Percentiles rank a stretch among this genome's conserved stretches.
Conservation (phyloP, 1,140 invertebrate genomes). For the Andricus grossulariae region DNA sequence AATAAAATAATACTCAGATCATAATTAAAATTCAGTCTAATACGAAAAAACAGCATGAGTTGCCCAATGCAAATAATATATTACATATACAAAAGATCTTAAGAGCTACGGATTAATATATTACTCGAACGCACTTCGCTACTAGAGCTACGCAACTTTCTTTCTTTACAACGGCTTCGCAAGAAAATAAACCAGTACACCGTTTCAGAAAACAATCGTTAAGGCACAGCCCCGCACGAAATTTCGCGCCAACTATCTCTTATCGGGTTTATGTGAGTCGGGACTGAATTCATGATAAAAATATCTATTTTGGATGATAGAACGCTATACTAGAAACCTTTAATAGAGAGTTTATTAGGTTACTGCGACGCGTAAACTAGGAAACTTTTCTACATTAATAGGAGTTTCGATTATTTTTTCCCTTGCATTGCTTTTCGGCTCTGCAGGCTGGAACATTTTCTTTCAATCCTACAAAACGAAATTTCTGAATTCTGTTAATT, state of each 20-base stretch:
- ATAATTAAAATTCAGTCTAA: slow-evolving; percentile 54
- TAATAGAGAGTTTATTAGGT: slow-evolving; percentile 24
- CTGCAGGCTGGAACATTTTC: slow-evolving; percentile 25
- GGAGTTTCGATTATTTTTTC: neutral
- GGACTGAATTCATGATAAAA: slow-evolving; percentile 30
- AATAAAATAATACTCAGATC: slow-evolving; percentile 52
- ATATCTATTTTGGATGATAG: slow-evolving; percentile 12
- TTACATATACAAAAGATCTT: slow-evolving; percentile 48
- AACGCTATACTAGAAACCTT: slow-evolving; percentile 1
- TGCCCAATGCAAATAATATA: slow-evolving; percentile 44
- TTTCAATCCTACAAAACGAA: slow-evolving; percentile 8
- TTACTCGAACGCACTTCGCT: slow-evolving; percentile 45
- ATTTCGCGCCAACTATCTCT: slow-evolving; percentile 34
- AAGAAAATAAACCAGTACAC: slow-evolving; percentile 43
- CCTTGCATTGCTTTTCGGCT: neutral
- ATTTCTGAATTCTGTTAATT: slow-evolving; percentile 4
- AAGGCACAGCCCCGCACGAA: slow-evolving; percentile 49
- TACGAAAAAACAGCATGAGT: slow-evolving; percentile 48
- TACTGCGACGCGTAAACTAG: slow-evolving; percentile 26
- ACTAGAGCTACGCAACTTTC: slow-evolving; percentile 33
- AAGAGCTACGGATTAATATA: slow-evolving; percentile 44
- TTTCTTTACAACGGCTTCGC: slow-evolving; percentile 41
- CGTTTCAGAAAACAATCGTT: slow-evolving; percentile 39
- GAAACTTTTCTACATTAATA: slow-evolving; percentile 21
- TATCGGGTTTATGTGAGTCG: slow-evolving; percentile 11